phyloP scores from a whole-genome alignment of 2,113 vertebrate genomes.

The Mesocricetus auratus region DNA sequence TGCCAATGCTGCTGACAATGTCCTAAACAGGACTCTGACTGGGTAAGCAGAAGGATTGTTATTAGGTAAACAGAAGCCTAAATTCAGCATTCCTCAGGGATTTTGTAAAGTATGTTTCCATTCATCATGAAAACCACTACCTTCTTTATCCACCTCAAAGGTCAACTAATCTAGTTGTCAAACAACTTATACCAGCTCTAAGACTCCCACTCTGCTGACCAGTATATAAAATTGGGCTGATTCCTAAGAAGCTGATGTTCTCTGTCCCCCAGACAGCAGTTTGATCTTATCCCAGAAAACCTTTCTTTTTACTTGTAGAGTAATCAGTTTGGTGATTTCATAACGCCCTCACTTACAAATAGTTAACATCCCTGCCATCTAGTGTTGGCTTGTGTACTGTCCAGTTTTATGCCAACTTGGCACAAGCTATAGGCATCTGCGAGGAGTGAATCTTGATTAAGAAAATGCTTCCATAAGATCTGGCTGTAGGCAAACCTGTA shows the following conservation, averaged over 20 bases:
- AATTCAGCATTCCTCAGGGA: not conserved
- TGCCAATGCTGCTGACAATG: not conserved
- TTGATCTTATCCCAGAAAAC: not conserved
- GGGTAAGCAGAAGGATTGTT: not conserved
- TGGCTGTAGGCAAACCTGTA: not conserved
- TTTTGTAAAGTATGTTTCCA: not conserved
- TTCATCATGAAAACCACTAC: not conserved
- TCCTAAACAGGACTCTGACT: not conserved
- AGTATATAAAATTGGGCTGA: not conserved
- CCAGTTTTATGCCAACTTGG: not conserved
- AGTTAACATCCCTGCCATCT: not conserved
- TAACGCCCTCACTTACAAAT: not conserved
- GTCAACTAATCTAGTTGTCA: not conserved
- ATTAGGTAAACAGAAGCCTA: not conserved
- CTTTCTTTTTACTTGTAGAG: not conserved
- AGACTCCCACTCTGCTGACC: not conserved
- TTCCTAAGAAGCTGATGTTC: not conserved
- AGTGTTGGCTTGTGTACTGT: not conserved
- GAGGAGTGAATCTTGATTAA: not conserved
- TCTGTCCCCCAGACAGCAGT: not conserved
- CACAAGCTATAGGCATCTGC: not conserved
- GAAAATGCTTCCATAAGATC: not conserved
- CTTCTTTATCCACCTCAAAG: not conserved
- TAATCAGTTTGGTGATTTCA: not conserved
- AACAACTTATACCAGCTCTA: not conserved